Evolutionary conservation across 37 sponge, comb jelly and placozoan species (phyloP), one percentile per base, ranked within the genome.

Genomic region (Oopsacas minuta): DNA sequence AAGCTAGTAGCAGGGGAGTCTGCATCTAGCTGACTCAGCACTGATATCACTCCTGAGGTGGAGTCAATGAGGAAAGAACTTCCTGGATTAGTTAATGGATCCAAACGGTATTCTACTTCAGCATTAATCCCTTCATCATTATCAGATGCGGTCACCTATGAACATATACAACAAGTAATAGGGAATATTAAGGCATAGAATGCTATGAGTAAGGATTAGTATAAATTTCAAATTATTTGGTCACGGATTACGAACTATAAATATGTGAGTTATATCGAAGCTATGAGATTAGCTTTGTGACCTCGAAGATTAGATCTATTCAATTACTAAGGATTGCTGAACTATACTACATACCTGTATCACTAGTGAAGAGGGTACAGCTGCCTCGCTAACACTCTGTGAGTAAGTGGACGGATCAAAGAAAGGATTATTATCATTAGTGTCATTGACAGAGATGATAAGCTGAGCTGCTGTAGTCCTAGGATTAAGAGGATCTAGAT

Each of bases 51-150:
- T 3, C 75, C 75, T 61, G 75, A 20, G 1, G 28, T 12, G 75
- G 75, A 3, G 75, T n/a, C 30, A 3, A 61, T 61, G 28, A 61
- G 75, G 75, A 61, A 61, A 25, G 30, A 3, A 34, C 75, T 34
- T 3, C 75, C 75, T 12, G 22, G 75, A 12, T 61, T 61, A 34
- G 75, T 25, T 5, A 61, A 25, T 3, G 75, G 75, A 34, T 61
- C 84, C 36, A 83, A 12, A 8, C 28, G 34, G 83, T 86, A 90
- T n/a, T 0, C 52, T 32, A 87, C 36, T 15, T 39, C 37, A 12
- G 86, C 87, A 52, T 92, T 90, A 15, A 38, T 38, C 38, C 85
- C 88, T 17, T 22, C 37, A 49, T 93, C 93, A 22, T 0, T 53
- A 85, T 93, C 93, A 0, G 36, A 37, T 0, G 88, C 89, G 32